These are phyloP conservation scores for Dorcus parallelipipedus DNA, from an alignment of 2,888 invertebrate species.

Conservation along the genomic window DNA sequence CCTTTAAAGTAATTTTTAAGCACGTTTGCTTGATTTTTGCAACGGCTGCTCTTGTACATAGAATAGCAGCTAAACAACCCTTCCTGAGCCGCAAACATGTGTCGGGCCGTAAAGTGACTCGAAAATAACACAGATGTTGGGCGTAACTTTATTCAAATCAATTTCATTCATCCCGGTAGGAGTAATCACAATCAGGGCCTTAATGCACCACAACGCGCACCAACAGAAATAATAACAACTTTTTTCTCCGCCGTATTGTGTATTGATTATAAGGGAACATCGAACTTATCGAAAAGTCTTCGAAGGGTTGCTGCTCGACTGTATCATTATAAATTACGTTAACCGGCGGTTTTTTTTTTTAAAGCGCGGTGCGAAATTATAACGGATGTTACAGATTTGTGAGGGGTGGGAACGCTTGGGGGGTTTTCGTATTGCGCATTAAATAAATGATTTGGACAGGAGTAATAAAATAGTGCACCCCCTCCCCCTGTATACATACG, in stretches of 20 bases:
- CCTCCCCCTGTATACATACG: no score
- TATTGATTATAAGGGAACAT: neutral
- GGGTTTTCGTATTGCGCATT: no score
- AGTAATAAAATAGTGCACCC: no score
- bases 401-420: no score
- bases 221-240: no score
- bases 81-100: neutral
- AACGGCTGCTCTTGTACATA: neutral
- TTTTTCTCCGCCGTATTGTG: neutral
- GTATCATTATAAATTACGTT: no score
- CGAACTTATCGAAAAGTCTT: neutral
- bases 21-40: neutral
- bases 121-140: slow-evolving; percentile 1
- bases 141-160: slow-evolving; percentile 1
- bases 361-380: no score
- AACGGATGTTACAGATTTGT: no score
- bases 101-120: neutral
- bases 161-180: neutral
- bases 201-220: no score
- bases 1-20: neutral
- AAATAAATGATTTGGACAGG: no score
- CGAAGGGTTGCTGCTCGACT: neutral
- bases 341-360: no score
- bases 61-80: neutral
- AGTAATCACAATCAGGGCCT: neutral